Percentiles rank a stretch among this genome's conserved stretches.
Evolutionary conservation across 2,113 vertebrate species (phyloP).

Genomic region (Coptodon rendalli): DNA sequence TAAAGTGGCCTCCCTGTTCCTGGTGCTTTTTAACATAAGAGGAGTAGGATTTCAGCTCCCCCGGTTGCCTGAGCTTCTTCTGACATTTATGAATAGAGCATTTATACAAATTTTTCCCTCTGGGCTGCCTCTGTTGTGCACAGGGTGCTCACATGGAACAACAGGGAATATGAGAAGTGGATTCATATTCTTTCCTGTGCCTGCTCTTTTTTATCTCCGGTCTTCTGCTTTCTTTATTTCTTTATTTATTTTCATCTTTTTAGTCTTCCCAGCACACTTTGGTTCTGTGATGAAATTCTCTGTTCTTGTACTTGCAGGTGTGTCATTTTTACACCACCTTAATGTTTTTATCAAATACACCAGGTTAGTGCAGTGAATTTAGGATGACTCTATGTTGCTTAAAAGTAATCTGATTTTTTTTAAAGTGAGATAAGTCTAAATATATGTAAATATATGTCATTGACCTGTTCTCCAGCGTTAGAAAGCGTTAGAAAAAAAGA

Average conservation of each 20-base stretch:
- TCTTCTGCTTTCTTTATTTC: background rate
- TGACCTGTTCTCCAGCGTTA: background rate
- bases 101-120: conserved; percentile 15
- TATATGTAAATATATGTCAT: background rate
- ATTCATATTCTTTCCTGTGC: conserved; percentile 5
- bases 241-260: background rate
- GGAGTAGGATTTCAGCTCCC: conserved; percentile 22
- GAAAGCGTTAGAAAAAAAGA: background rate
- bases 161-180: background rate
- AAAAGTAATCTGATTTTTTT: background rate
- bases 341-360: background rate
- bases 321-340: background rate
- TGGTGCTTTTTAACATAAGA: conserved; percentile 7
- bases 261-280: background rate
- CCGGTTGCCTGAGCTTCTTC: background rate
- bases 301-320: background rate
- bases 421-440: background rate
- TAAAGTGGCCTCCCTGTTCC: background rate
- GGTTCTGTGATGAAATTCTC: background rate
- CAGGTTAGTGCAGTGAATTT: background rate
- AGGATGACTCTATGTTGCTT: background rate
- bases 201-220: background rate
- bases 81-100: conserved; percentile 38
- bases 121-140: conserved; percentile 8
- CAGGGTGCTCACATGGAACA: conserved; percentile 1